These are phyloP conservation scores for Albula goreensis DNA, from an alignment of 2,113 vertebrate species.

Conservation along the genomic window DNA sequence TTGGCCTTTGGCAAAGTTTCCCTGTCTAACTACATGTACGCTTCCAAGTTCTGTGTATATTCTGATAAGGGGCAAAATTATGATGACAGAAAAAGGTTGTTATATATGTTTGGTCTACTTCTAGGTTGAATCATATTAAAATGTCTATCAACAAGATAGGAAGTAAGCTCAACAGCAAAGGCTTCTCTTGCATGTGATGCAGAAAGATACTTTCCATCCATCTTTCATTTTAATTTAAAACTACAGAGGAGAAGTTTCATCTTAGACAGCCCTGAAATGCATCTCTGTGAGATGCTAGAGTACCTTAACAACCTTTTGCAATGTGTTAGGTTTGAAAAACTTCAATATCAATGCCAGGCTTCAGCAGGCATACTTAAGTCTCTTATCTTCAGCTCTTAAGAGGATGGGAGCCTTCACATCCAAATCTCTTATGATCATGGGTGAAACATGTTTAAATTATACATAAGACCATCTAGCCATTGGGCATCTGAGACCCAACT, in stretches of 20 bases:
- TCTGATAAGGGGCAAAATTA: not conserved
- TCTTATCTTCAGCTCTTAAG: conserved; percentile 36
- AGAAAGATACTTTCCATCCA: not conserved
- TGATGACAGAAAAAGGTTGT: not conserved
- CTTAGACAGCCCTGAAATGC: not conserved
- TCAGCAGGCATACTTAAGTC: conserved; percentile 24
- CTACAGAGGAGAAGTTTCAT: conserved; percentile 17
- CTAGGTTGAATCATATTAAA: not conserved
- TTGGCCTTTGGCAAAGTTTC: conserved; percentile 7
- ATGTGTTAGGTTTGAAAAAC: conserved; percentile 17
- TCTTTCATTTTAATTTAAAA: conserved; percentile 21
- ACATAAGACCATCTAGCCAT: conserved; percentile 28
- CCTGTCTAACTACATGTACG: not conserved
- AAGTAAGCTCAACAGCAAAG: no score
- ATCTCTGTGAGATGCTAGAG: not conserved
- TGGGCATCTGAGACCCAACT: conserved; percentile 16
- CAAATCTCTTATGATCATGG: conserved; percentile 35
- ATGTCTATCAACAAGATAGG: not conserved
- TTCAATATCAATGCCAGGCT: conserved; percentile 30
- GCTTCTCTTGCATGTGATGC: conserved; percentile 1
- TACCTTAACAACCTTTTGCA: conserved; percentile 26
- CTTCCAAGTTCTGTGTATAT: not conserved
- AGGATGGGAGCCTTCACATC: conserved; percentile 32
- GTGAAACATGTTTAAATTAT: conserved; percentile 44
- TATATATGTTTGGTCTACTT: not conserved